Evolutionary conservation across 2,888 invertebrate species (phyloP).

Genomic region (Ischnura elegans): DNA sequence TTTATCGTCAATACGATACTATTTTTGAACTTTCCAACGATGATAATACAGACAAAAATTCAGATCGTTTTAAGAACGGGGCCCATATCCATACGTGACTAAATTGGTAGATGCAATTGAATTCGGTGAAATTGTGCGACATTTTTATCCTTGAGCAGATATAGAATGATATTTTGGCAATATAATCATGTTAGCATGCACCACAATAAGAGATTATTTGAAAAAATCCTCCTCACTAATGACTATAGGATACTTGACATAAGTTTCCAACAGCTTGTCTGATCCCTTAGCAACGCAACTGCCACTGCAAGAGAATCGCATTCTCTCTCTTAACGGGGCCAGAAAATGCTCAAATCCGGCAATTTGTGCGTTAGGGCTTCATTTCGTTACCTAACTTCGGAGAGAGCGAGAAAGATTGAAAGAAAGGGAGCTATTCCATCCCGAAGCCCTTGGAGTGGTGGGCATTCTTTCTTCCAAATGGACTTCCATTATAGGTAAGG

Average conservation of each 20-base stretch:
- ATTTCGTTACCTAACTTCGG: background rate
- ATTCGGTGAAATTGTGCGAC: too few species aligned
- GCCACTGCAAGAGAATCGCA: background rate
- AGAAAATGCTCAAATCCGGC: background rate
- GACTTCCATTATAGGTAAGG: conserved; percentile 35
- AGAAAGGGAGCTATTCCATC: background rate
- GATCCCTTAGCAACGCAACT: background rate
- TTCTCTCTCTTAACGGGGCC: background rate
- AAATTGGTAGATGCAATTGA: too few species aligned
- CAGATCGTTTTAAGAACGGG: too few species aligned
- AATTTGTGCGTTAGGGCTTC: background rate
- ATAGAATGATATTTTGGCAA: too few species aligned
- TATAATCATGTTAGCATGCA: too few species aligned
- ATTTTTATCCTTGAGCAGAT: too few species aligned
- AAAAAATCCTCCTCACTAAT: background rate
- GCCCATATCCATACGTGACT: too few species aligned
- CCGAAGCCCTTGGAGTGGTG: background rate
- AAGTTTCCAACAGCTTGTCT: background rate
- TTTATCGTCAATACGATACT: too few species aligned
- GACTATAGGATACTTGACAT: background rate
- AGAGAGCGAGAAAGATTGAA: too few species aligned
- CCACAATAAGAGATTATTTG: too few species aligned
- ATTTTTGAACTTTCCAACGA: too few species aligned
- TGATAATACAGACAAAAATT: too few species aligned
- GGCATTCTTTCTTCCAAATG: conserved; percentile 31